Evolutionary conservation across 2,888 invertebrate genomes (phyloP).

Genomic region (Sinopyrophorus schimmeli): DNA sequence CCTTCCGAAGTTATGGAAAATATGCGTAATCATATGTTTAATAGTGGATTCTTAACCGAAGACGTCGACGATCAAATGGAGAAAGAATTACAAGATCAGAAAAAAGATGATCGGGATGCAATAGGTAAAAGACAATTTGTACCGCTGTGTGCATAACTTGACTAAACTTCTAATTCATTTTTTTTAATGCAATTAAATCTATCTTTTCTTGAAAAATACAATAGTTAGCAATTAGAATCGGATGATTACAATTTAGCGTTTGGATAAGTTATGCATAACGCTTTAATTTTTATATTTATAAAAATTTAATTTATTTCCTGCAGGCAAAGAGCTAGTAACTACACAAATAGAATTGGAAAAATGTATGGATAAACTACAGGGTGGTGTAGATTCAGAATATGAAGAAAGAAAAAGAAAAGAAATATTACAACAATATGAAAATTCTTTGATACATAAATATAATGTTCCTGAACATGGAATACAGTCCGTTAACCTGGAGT

Average conservation of each 20-base stretch:
- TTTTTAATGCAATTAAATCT: too few relatives aligned
- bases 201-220: too few relatives aligned
- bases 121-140: conserved; percentile 41
- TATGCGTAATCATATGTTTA: conserved; percentile 68
- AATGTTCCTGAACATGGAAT: conserved; percentile 50
- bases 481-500: conserved; percentile 45
- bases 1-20: conserved; percentile 67
- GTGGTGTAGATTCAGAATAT: conserved; percentile 37
- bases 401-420: conserved; percentile 39
- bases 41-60: conserved; percentile 65
- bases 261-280: too few relatives aligned
- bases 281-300: too few relatives aligned
- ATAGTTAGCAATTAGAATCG: too few relatives aligned
- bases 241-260: too few relatives aligned
- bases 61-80: conserved; percentile 57
- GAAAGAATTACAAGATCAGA: conserved; percentile 46
- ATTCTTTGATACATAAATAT: conserved; percentile 43
- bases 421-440: conserved; percentile 48
- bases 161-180: too few relatives aligned
- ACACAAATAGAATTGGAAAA: conserved; percentile 47
- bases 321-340: conserved; percentile 33
- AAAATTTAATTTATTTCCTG: too few relatives aligned
- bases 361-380: conserved; percentile 44
- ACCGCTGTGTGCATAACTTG: too few relatives aligned
- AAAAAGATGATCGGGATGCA: conserved; percentile 45